phyloP scores from a whole-genome alignment of 35 echinoderm and acorn worm genomes.

The Diadema setosum region DNA sequence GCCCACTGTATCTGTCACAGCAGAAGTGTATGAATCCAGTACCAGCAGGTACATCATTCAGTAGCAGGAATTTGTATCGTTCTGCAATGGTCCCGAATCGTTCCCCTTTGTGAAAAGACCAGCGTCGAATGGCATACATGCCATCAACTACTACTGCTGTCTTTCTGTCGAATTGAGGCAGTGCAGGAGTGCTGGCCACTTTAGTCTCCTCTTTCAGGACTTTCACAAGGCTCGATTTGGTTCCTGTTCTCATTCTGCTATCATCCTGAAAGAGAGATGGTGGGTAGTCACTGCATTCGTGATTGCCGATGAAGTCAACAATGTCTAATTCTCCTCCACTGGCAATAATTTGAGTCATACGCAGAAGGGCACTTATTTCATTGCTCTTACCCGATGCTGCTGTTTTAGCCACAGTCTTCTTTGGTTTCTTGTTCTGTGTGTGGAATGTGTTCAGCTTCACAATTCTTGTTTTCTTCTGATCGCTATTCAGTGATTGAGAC shows the following conservation, averaged over 20 bases:
- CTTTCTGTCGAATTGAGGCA: neutral
- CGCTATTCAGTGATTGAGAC: neutral
- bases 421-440: neutral
- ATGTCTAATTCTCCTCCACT: neutral
- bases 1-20: neutral
- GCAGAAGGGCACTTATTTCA: slow-evolving; percentile 4
- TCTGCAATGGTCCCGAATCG: no score
- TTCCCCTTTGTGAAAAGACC: no score
- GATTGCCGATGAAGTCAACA: neutral
- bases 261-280: no score
- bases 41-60: no score
- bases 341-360: slow-evolving; percentile 6
- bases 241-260: no score
- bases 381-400: neutral
- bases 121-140: neutral
- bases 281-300: no score
- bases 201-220: neutral
- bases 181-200: neutral
- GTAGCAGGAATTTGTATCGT: no score
- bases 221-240: neutral
- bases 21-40: no score
- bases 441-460: neutral
- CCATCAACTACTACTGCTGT: neutral
- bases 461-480: neutral
- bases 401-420: neutral